Base-by-base conservation (phyloP, 2,888 invertebrate species). In the Drosophila vallismaia region DNA sequence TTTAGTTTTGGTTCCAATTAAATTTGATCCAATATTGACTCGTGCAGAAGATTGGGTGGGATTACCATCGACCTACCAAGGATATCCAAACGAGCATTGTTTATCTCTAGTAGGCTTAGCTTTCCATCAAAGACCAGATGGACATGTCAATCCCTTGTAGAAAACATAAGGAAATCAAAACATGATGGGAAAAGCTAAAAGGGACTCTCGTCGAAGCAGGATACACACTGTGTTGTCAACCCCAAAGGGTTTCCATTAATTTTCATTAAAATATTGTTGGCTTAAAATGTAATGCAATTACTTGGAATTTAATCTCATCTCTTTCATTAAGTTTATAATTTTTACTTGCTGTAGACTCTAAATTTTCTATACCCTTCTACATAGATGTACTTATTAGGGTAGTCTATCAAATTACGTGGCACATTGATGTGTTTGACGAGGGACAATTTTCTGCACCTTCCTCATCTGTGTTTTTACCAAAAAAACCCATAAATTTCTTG, bases 1-100 rank as follows among this genome's bases (percentile, higher is more conserved):
- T n/a, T 8, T 57, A 45, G 45, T 40, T 29, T 38, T 36, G 29
- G 24, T 14, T 38, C 68, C 63, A 64, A 64, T 67, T 67, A 67
- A 67, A 45, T 45, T n/a, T 29, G 5, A 42, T 58, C 57, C 40
- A 7, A 10, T 48, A 12, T 5, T 19, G 9, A 14, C 26, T 36
- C 8, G 2, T 28, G 12, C 29, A 4, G 6, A 1, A 19, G 42
- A 44, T 51, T 9, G 33, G 0, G 31, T n/a, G 5, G 12, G 33
- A 28, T 66, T 51, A 66, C 52, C 10, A 36, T 6, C 36, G 4
- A 10, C 12, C 66, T 40, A 62, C 46, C 49, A 42, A 44, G 31
- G 63, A 10, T 38, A 19, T 10, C 12, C 38, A 50, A 10, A 36
- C n/a, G 31, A 64, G 26, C 58, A 36, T 36, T 29, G 36, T 53